Evolutionary conservation across 2,797 vertebrate species (phyloP).

Genomic region (Adelosebastes latens): DNA sequence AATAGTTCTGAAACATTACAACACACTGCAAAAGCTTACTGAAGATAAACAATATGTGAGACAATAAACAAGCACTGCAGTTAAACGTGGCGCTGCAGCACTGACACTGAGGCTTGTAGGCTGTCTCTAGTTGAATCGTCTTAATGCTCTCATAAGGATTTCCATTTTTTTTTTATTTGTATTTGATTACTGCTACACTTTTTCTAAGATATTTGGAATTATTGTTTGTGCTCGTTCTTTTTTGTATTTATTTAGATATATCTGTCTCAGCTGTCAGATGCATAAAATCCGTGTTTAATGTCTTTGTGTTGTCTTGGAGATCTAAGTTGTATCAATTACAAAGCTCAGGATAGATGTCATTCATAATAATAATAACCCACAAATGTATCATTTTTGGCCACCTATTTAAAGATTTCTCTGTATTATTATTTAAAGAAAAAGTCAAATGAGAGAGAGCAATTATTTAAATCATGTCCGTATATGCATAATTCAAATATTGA

Average conservation of each 20-base stretch:
- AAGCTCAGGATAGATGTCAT: conserved; percentile 83
- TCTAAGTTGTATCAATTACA: conserved; percentile 71
- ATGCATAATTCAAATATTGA: conserved; percentile 32
- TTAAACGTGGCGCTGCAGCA: conserved; percentile 42
- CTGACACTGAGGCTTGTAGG: conserved; percentile 54
- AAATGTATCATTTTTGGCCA: conserved; percentile 51
- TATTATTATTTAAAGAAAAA: conserved; percentile 37
- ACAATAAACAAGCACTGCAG: conserved; percentile 43
- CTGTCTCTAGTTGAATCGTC: conserved; percentile 55
- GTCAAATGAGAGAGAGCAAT: conserved; percentile 24
- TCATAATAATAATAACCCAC: conserved; percentile 36
- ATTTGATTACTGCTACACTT: conserved; percentile 43
- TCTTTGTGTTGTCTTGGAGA: conserved; percentile 56
- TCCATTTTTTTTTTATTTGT: conserved; percentile 28
- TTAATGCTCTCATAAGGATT: conserved; percentile 28
- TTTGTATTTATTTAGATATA: conserved; percentile 48
- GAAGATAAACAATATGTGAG: conserved; percentile 54
- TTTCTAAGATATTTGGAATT: conserved; percentile 55
- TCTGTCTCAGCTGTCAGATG: conserved; percentile 46
- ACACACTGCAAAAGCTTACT: conserved; percentile 68
- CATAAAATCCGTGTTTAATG: conserved; percentile 46
- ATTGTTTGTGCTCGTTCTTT: conserved; percentile 40
- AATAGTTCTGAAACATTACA: conserved; percentile 72
- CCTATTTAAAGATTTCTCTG: conserved; percentile 37
- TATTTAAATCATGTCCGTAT: conserved; percentile 34